Evolutionary conservation across 1,140 invertebrate species (phyloP), one percentile per base, ranked within the genome.

Genomic region (Patella vulgata): DNA sequence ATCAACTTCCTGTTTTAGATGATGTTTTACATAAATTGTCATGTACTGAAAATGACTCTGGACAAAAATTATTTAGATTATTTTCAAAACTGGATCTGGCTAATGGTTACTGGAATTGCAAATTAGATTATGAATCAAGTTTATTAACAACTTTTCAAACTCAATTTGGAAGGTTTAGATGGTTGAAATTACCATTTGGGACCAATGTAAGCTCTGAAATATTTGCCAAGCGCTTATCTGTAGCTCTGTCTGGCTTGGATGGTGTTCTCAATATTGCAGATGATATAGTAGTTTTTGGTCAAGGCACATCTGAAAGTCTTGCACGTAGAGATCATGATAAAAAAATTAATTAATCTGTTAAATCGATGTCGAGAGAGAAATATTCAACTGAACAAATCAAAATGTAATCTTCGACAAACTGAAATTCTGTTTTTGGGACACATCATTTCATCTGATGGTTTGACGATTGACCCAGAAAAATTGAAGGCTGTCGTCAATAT

Each of bases 341-440:
- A 25, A 14, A 78, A 64, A 33, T 59, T 87, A 40, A 40, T 63
- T 43, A 55, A 68, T 48, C 75, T 86, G n/a, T 67, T 83, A 44
- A 43, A 77, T 52, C 46, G 75, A 60, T 82, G 80, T 27, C 66
- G 57, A 43, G 46, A 81, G 60, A 63, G 70, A 51, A 73, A 78
- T 67, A 69, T 86, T 30, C 76, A 70, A 43, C 73, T 86, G 58
- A 85, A 86, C 68, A 59, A 61, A 52, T 66, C 8, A 8, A 46
- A 8, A 46, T 21, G 2, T 19, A n/a, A 25, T 9, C 23, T 19
- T 12, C n/a, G 44, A 9, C 6, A 25, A 25, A 8, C 9, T 46
- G 44, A 25, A 46, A 36, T 36, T 8, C 5, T 36, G 6, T 36
- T 36, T 36, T 14, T 36, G 6, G 33, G 33, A 36, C 33, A 36